A percentile compares a stretch with the other conserved stretches of the same genome.
phyloP scores from a whole-genome alignment of 1,140 invertebrate genomes.

The Geopemphigus sp. region DNA sequence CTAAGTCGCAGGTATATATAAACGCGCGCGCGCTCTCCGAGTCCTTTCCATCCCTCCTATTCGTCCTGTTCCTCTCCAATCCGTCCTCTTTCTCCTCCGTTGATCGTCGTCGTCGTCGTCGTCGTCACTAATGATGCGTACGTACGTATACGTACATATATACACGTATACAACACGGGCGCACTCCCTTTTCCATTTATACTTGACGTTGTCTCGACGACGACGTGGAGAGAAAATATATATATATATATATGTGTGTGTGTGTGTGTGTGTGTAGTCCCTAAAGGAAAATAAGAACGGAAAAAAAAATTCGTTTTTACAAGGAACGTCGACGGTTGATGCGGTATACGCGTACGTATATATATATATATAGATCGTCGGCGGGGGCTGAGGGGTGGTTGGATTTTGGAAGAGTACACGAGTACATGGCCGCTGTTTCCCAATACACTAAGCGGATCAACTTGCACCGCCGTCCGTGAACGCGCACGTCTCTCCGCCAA shows the following conservation, averaged over 20 bases:
- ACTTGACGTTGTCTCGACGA: background rate
- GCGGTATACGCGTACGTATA: background rate
- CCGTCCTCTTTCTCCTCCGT: background rate
- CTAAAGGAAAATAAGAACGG: background rate
- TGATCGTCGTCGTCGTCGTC: too few relatives aligned
- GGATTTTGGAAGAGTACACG: conserved; percentile 24
- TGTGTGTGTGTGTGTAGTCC: background rate
- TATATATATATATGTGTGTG: too few relatives aligned
- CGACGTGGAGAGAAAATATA: background rate
- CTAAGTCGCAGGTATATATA: conserved; percentile 9
- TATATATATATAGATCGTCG: too few relatives aligned
- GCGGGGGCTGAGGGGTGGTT: background rate
- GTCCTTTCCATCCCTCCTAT: too few relatives aligned
- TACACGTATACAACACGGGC: background rate
- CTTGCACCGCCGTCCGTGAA: background rate
- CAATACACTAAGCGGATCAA: conserved; percentile 49
- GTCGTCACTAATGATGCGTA: conserved; percentile 16
- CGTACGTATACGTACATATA: background rate
- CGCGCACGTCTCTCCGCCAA: background rate
- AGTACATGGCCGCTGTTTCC: conserved; percentile 30
- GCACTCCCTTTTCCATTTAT: conserved; percentile 1
- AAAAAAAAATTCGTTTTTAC: conserved; percentile 15
- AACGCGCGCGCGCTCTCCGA: background rate
- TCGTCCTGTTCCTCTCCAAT: too few relatives aligned
- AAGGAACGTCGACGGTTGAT: conserved; percentile 31